Base-by-base conservation (phyloP, 2,797 vertebrate genomes). In the Poliocrania exsul region DNA sequence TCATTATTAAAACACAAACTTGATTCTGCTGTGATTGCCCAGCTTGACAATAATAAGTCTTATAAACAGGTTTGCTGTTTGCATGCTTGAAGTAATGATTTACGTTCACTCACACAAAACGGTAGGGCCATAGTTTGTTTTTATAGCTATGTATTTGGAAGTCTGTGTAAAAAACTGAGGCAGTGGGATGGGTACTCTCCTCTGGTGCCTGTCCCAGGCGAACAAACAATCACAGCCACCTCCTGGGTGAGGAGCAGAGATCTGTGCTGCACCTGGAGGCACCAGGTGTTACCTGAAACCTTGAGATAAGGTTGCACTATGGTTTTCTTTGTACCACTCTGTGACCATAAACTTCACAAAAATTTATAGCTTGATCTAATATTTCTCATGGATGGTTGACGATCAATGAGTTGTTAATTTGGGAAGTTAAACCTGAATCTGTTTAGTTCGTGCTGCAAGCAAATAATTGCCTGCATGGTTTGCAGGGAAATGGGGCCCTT, bases 11-110 rank as follows among this genome's bases (percentile, higher is more conserved):
- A 95, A 91, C 72, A 70, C 87, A 92, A 81, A 75, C 69, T 72
- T 75, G 81, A 86, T 80, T 95, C 72, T 49, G 77, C 89, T 92
- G 66, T 66, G 92, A 79, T 75, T 70, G 80, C 85, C 66, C 91
- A 91, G 89, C 92, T 90, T 92, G 92, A 94, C 82, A 88, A 88
- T 35, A 75, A 90, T 84, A 95, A 96, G 94, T 93, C 91, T 83
- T 53, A n/a, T 29, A 84, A 96, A 87, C 54, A 88, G 73, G 70
- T 90, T 86, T 94, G 80, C 87, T 54, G 38, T 56, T 86, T 53
- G 67, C 2, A 0, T 70, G 87, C 58, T 92, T 35, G 47, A 75
- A 79, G 75, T 42, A 37, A 67, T 54, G 77, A 81, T 92, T 81
- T 62, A 81, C 7, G 0, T 56, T 69, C 80, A 46, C 81, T 74